Percentiles rank a stretch among this genome's conserved stretches.
Conservation (phyloP, 1,140 invertebrate species). For the Branchinecta lindahli region DNA sequence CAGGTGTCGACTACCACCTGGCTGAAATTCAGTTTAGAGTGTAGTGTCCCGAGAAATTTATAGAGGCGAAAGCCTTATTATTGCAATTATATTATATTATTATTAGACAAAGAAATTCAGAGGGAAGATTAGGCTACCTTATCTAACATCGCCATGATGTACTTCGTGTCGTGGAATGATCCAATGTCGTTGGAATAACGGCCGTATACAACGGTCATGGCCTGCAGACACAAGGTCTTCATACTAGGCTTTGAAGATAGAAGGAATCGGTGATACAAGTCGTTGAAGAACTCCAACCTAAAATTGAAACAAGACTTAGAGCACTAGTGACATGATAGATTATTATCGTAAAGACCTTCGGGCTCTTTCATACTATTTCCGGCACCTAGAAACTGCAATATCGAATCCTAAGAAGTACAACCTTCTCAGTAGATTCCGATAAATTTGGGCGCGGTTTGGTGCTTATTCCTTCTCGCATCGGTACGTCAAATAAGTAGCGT, state of each 20-base stretch:
- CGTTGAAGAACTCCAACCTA: conserved; percentile 94
- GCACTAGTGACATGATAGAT: conserved; percentile 7
- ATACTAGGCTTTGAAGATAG: conserved; percentile 77
- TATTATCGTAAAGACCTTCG: neutral
- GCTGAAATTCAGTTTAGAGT: no score
- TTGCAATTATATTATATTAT: no score
- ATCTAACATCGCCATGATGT: conserved; percentile 88
- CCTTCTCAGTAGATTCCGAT: no score
- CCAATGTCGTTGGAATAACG: conserved; percentile 93
- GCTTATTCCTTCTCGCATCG: no score
- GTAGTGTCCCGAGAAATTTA: no score
- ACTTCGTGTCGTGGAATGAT: conserved; percentile 89
- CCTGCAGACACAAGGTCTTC: conserved; percentile 81
- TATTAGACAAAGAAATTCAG: no score
- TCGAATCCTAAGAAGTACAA: no score
- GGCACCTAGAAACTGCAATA: neutral
- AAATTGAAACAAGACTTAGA: conserved; percentile 27
- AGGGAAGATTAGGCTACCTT: conserved; percentile 40
- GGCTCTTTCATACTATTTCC: conserved; percentile 18
- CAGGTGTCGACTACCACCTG: no score
- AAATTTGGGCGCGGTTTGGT: no score
- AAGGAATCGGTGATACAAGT: conserved; percentile 92
- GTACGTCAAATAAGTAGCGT: no score
- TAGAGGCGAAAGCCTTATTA: no score
- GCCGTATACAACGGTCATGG: conserved; percentile 94